Evolutionary conservation across 2,113 vertebrate species (phyloP).

Genomic region (Calidris pygmaea): DNA sequence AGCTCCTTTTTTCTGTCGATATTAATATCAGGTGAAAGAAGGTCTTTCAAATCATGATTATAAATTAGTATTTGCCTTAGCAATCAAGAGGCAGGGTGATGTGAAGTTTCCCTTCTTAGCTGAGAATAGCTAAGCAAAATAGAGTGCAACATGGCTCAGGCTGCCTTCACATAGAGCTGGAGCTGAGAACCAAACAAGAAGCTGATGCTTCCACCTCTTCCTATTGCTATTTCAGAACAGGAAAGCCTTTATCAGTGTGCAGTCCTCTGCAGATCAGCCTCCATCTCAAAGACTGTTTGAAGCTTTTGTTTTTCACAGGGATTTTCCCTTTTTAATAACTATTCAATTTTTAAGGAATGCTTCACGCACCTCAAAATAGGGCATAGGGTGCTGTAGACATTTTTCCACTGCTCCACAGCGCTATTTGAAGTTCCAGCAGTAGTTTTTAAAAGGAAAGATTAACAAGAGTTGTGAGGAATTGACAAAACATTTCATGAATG

Average conservation of each 20-base stretch:
- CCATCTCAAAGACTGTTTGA: not conserved
- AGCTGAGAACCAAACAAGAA: slow-evolving; percentile 4
- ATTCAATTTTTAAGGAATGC: not conserved
- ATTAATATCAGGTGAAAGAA: not conserved
- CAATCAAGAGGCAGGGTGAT: not conserved
- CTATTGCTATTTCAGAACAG: slow-evolving; percentile 44
- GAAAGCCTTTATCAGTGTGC: slow-evolving; percentile 13
- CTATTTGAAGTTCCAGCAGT: not conserved
- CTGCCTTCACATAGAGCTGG: not conserved
- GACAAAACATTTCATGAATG: not conserved
- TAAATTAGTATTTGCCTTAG: not conserved
- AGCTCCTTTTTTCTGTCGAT: not conserved
- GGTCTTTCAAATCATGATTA: not conserved
- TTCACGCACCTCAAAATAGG: not conserved
- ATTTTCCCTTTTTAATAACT: not conserved
- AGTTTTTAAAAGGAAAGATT: not conserved
- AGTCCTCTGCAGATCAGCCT: not conserved
- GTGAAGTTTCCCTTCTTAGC: not conserved
- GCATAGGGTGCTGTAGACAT: not conserved
- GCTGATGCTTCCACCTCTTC: slow-evolving; percentile 35
- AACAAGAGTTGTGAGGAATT: not conserved
- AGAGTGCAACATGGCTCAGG: not conserved
- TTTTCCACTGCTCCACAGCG: not conserved
- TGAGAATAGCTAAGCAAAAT: too few relatives aligned
- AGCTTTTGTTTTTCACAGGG: not conserved